Conservation (phyloP, 2,888 invertebrate genomes). For the Leptothorax acervorum region DNA sequence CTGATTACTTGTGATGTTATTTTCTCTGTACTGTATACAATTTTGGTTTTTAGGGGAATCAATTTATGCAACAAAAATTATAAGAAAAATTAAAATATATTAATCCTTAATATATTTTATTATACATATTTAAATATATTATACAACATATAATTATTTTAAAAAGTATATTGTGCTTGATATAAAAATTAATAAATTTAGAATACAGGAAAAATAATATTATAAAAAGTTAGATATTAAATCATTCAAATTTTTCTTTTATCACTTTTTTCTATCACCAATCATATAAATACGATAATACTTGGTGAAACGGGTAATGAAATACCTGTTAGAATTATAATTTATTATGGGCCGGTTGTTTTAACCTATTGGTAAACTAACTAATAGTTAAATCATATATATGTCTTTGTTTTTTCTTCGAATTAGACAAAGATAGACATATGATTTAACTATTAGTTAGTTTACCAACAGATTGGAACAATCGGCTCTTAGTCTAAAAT, state of each 20-base stretch:
- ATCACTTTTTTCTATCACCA: neutral
- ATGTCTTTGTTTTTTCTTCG: too few species aligned
- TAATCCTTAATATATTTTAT: neutral
- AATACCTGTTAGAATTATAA: neutral
- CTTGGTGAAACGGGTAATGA: neutral
- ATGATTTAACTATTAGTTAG: too few species aligned
- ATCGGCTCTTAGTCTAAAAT: neutral
- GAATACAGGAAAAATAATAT: neutral
- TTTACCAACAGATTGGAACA: too few species aligned
- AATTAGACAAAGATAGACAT: too few species aligned
- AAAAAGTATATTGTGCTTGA: neutral
- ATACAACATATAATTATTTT: neutral
- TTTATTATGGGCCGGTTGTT: neutral
- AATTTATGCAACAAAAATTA: neutral
- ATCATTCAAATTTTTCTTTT: neutral
- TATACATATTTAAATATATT: neutral
- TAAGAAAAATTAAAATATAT: neutral
- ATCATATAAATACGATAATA: neutral
- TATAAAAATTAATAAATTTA: neutral
- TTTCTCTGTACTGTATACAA: neutral
- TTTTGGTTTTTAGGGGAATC: neutral
- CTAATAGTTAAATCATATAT: too few species aligned
- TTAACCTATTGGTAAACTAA: too few species aligned
- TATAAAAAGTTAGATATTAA: neutral
- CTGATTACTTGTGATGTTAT: conserved; percentile 6